Conservation (phyloP, 2,888 invertebrate species). For the Sphaerophoria rueppellii region DNA sequence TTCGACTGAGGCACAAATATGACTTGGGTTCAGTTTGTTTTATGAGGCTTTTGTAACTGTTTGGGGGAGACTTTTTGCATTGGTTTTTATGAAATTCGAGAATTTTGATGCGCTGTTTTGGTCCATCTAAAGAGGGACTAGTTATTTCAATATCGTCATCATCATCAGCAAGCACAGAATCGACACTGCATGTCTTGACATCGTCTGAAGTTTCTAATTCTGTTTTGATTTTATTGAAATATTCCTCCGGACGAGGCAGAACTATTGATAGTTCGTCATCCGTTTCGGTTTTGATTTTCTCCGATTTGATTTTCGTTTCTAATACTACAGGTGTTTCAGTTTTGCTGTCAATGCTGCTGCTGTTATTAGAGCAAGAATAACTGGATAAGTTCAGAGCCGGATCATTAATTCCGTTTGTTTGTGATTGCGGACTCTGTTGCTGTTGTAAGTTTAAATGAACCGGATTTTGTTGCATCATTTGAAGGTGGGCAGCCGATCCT, state of each 20-base stretch:
- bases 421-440: constrained; percentile 73
- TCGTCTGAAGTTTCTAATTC: constrained; percentile 77
- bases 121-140: constrained; percentile 56
- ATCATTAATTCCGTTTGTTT: constrained; percentile 63
- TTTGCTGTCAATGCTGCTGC: constrained; percentile 56
- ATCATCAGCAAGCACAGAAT: constrained; percentile 52
- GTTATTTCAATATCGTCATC: constrained; percentile 57
- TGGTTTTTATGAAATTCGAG: constrained; percentile 77
- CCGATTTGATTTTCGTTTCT: constrained; percentile 81
- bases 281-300: constrained; percentile 81
- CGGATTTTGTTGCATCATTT: constrained; percentile 47
- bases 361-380: constrained; percentile 49
- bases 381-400: constrained; percentile 67
- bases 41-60: constrained; percentile 82
- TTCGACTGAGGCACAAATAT: constrained; percentile 80
- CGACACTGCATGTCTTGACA: constrained; percentile 74
- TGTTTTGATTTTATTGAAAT: constrained; percentile 80
- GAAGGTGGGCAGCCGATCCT: constrained; percentile 73
- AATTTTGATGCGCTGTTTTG: constrained; percentile 78
- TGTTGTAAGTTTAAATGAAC: constrained; percentile 40
- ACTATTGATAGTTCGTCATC: constrained; percentile 76
- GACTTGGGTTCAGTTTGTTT: constrained; percentile 81
- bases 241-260: constrained; percentile 74
- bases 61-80: constrained; percentile 80
- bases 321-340: constrained; percentile 72